Percentiles rank a stretch among this genome's conserved stretches.
These are phyloP conservation scores for Phocoena sinus DNA, from an alignment of 2,113 vertebrate genomes.

Conservation along the genomic window DNA sequence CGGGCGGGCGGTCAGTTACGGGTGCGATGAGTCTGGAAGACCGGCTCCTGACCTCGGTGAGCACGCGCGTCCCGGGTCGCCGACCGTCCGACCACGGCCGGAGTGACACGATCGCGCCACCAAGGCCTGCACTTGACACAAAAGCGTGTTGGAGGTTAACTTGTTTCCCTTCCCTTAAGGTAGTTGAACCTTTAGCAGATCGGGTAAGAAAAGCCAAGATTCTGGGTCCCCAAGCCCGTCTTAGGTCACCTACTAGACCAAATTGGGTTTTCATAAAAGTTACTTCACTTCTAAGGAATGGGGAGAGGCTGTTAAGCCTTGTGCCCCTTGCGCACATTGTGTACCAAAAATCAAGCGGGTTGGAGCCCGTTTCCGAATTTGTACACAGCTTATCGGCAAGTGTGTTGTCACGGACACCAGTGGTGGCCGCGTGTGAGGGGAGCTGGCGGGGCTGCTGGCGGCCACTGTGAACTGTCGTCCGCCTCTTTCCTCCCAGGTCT, in stretches of 20 bases:
- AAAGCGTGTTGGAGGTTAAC: background rate
- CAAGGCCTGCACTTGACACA: background rate
- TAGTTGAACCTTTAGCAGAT: background rate
- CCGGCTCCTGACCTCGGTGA: background rate
- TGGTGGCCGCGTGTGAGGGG: background rate
- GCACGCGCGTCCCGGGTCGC: background rate
- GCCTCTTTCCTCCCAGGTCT: constrained; percentile 83
- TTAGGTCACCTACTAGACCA: background rate
- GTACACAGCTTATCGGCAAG: background rate
- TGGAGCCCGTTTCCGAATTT: background rate
- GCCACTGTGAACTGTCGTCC: constrained; percentile 64
- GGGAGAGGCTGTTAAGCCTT: accelerated
- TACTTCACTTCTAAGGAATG: background rate
- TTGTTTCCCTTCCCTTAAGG: background rate
- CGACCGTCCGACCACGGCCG: background rate
- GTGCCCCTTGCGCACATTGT: background rate
- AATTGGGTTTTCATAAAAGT: background rate
- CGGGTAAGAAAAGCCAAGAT: background rate
- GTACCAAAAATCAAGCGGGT: accelerated
- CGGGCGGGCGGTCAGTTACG: background rate
- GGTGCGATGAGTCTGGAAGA: background rate
- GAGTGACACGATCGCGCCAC: background rate
- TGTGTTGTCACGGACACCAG: too few species aligned
- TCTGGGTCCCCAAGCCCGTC: background rate
- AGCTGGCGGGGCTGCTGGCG: background rate